Evolutionary conservation across 2,888 invertebrate species (phyloP).

Genomic region (Mesorhabditis belari): DNA sequence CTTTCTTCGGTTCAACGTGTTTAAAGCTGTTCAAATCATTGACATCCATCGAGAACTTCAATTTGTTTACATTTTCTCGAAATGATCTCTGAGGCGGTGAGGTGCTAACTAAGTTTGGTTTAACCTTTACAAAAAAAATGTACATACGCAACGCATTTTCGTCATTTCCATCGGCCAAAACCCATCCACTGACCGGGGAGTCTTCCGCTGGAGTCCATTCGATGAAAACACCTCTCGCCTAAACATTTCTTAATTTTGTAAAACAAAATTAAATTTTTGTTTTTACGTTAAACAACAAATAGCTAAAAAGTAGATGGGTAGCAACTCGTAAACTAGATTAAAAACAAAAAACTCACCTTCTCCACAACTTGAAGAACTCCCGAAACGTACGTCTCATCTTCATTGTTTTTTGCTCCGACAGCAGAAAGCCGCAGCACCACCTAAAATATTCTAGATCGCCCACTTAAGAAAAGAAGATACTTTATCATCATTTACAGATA

Average conservation of each 20-base stretch:
- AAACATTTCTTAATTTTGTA: conserved; percentile 1
- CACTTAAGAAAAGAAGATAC: not conserved
- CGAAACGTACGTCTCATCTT: conserved; percentile 23
- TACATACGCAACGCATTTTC: not conserved
- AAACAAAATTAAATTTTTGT: not conserved
- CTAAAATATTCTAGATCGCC: conserved; percentile 9
- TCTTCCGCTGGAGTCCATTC: conserved; percentile 48
- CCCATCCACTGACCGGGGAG: conserved; percentile 25
- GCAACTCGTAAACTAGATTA: not conserved
- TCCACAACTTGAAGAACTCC: conserved; percentile 38
- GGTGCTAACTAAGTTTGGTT: not conserved
- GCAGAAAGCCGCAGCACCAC: conserved; percentile 14
- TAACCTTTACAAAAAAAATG: not conserved
- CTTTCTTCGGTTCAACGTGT: conserved; percentile 37
- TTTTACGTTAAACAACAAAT: not conserved
- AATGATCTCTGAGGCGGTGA: not conserved
- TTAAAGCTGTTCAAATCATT: conserved; percentile 47
- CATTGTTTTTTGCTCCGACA: conserved; percentile 24
- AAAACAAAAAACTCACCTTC: conserved; percentile 22
- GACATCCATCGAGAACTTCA: conserved; percentile 43
- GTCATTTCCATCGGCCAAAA: conserved; percentile 22
- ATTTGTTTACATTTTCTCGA: conserved; percentile 5
- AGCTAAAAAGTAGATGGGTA: not conserved
- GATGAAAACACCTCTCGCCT: conserved; percentile 45
- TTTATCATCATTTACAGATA: not conserved